phyloP scores from a whole-genome alignment of 1,140 invertebrate species.

The Brachionus rotundiformis region DNA sequence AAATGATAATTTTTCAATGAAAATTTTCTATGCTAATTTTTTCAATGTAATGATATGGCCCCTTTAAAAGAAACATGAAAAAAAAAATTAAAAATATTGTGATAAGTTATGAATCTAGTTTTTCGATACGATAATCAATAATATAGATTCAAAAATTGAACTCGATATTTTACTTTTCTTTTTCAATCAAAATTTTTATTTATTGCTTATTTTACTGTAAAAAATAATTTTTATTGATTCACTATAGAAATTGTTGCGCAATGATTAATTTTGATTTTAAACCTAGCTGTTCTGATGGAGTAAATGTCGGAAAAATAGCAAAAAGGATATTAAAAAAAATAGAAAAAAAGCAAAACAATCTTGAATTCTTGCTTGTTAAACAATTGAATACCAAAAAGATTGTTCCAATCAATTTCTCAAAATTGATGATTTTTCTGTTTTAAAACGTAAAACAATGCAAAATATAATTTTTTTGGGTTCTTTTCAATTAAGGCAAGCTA shows the following conservation, averaged over 20 bases:
- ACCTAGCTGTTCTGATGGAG: background rate
- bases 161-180: too few species aligned
- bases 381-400: background rate
- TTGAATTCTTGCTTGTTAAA: constrained; percentile 17
- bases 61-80: too few species aligned
- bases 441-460: background rate
- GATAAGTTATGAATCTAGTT: too few species aligned
- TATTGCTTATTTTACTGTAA: too few species aligned
- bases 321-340: background rate
- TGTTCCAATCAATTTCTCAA: background rate
- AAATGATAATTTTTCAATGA: too few species aligned
- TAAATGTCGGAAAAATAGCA: background rate
- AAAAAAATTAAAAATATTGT: too few species aligned
- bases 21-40: too few species aligned
- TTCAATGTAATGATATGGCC: too few species aligned
- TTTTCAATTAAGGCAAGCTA: constrained; percentile 10
- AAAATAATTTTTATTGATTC: too few species aligned
- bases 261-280: background rate
- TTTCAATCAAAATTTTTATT: too few species aligned
- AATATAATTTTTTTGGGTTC: background rate
- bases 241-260: background rate
- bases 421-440: background rate
- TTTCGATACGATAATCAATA: too few species aligned
- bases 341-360: background rate
- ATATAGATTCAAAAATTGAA: too few species aligned